phyloP scores from a whole-genome alignment of 2,113 vertebrate genomes.

The Periophthalmodon schlosseri region DNA sequence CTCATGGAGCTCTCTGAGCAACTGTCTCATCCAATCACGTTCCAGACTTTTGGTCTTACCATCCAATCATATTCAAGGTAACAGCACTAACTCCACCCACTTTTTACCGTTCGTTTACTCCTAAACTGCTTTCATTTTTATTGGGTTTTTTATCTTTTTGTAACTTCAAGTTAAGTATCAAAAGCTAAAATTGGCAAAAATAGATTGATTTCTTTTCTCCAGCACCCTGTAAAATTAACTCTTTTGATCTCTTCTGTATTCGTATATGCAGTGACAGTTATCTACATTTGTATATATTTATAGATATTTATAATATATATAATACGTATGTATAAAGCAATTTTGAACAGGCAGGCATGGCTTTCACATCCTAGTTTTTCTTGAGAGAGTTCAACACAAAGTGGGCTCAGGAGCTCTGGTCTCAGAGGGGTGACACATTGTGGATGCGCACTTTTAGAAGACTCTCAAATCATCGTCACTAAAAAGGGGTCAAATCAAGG shows the following conservation, averaged over 20 bases:
- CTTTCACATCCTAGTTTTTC: slow-evolving; percentile 84
- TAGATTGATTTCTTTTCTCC: slow-evolving; percentile 81
- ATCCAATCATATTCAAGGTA: slow-evolving; percentile 71
- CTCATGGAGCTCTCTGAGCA: slow-evolving; percentile 22
- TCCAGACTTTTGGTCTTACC: slow-evolving; percentile 66
- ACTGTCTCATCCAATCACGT: slow-evolving; percentile 40
- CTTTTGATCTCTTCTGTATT: slow-evolving; percentile 78
- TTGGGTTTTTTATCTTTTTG: slow-evolving; percentile 67
- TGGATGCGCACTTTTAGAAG: slow-evolving; percentile 69
- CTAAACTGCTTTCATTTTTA: slow-evolving; percentile 41
- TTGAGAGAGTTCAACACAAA: slow-evolving; percentile 71
- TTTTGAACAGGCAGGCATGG: slow-evolving; percentile 86
- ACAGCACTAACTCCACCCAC: slow-evolving; percentile 63
- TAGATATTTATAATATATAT: slow-evolving; percentile 70
- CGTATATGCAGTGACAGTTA: slow-evolving; percentile 80
- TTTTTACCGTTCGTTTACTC: slow-evolving; percentile 22
- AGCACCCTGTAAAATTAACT: slow-evolving; percentile 88
- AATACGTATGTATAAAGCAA: slow-evolving; percentile 86
- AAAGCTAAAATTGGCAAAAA: slow-evolving; percentile 89
- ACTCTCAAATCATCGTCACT: slow-evolving; percentile 10
- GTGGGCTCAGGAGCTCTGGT: slow-evolving; percentile 55
- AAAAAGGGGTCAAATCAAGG: slow-evolving; percentile 15
- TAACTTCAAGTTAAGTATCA: slow-evolving; percentile 86
- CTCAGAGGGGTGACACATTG: slow-evolving; percentile 75
- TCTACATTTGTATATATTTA: slow-evolving; percentile 81